Base-by-base conservation (phyloP, 2,888 invertebrate species). In the Nemotelus nigrinus region DNA sequence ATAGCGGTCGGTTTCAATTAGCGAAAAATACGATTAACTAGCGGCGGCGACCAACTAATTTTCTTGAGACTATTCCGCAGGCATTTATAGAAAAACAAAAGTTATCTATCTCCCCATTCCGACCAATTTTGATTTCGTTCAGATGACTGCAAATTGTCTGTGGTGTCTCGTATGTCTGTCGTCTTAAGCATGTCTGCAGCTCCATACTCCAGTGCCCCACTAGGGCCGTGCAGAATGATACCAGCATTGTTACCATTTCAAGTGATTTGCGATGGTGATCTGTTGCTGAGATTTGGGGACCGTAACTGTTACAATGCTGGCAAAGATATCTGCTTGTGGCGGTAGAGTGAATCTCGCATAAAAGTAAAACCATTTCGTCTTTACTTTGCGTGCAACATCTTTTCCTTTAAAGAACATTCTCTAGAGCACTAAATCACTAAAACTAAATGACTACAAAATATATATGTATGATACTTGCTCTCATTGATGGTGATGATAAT, bases 31-130 rank as follows among this genome's bases (percentile, higher is more conserved):
- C 39, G 74, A 43, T 78, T 67, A 72, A 60, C 72, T 57, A 76
- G 76, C 65, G 64, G 43, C 75, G 50, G 63, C 76, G 76, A 64
- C 53, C 67, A 65, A 76, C 76, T 76, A 76, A 64, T 76, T 76
- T 76, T 76, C 65, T 8, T 65, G 55, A 55, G 53, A 76, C 76
- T 10, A 65, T 65, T 76, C 57, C 76, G 41, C 64, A 76, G 57
- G 55, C 76, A 76, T 76, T 76, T 76, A 76, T 71, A 72, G 78
- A 25, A 77, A 74, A 74, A 74, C 74, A 74, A 74, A 74, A 74
- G 47, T 60, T 74, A 53, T 65, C 65, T 45, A 45, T 74, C 63
- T 50, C 74, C 74, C 60, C 48, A 6, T 60, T 63, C 25, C 10
- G 55, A 63, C 48, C 41, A 60, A 58, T 72, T 72, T 47, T 60